A percentile compares a stretch with the other conserved stretches of the same genome.
Evolutionary conservation across 2,113 vertebrate species (phyloP).

Genomic region (Pontoporia blainvillei): DNA sequence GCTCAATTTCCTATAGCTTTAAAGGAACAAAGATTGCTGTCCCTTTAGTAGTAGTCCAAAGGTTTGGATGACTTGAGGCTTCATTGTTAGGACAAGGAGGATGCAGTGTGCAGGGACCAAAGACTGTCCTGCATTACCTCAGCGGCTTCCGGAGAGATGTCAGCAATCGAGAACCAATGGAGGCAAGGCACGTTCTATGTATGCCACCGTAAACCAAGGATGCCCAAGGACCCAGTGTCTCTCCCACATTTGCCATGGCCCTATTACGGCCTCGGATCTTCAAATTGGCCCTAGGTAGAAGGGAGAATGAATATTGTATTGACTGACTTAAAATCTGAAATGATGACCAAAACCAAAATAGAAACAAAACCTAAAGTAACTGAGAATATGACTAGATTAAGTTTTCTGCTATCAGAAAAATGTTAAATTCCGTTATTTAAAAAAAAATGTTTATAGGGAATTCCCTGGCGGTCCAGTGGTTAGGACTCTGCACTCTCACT

Average conservation of each 20-base stretch:
- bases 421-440: too few species aligned
- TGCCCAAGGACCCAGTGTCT: not conserved
- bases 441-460: not conserved
- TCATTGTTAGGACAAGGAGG: not conserved
- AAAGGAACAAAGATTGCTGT: not conserved
- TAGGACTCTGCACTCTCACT: not conserved
- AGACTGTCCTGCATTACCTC: not conserved
- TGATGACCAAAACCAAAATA: constrained; percentile 12
- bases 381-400: not conserved
- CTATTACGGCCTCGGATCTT: not conserved
- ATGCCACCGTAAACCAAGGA: not conserved
- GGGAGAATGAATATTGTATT: not conserved
- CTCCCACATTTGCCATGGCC: not conserved
- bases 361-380: not conserved
- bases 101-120: not conserved
- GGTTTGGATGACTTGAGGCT: not conserved
- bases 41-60: not conserved
- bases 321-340: not conserved
- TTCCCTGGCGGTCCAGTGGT: not conserved
- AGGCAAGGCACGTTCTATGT: not conserved
- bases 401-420: not conserved
- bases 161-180: not conserved
- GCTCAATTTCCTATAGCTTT: not conserved
- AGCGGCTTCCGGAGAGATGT: not conserved
- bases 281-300: not conserved